phyloP scores from a whole-genome alignment of 2,797 vertebrate species.

The Eospalax fontanierii region DNA sequence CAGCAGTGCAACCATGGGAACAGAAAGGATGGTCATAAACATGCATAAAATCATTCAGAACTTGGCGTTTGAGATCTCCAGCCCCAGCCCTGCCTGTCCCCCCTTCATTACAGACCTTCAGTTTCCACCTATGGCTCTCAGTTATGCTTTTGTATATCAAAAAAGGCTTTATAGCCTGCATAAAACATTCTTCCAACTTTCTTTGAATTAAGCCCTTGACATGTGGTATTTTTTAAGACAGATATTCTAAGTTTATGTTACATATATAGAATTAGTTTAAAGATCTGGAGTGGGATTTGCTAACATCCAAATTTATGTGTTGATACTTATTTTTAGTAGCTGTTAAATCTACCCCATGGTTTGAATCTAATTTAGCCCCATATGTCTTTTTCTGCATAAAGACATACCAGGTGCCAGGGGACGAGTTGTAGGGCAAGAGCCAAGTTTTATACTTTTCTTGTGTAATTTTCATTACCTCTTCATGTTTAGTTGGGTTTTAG shows the following conservation, averaged over 20 bases:
- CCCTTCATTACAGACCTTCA: background rate
- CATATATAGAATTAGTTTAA: conserved; percentile 62
- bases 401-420: background rate
- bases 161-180: background rate
- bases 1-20: background rate
- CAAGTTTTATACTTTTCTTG: background rate
- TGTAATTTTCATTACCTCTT: background rate
- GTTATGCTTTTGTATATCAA: background rate
- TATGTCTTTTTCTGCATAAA: conserved; percentile 9
- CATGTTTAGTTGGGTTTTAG: background rate
- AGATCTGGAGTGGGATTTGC: conserved; percentile 58
- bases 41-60: fast-evolving
- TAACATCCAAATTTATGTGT: conserved; percentile 44
- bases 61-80: background rate
- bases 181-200: background rate
- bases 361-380: conserved; percentile 40
- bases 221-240: conserved; percentile 50
- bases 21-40: background rate
- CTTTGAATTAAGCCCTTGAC: conserved; percentile 47
- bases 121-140: background rate
- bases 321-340: conserved; percentile 62
- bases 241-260: conserved; percentile 46
- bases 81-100: background rate
- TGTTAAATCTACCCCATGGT: conserved; percentile 51
- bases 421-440: background rate